Conservation (phyloP, 2,797 vertebrate species). For the Astyanax mexicanus region DNA sequence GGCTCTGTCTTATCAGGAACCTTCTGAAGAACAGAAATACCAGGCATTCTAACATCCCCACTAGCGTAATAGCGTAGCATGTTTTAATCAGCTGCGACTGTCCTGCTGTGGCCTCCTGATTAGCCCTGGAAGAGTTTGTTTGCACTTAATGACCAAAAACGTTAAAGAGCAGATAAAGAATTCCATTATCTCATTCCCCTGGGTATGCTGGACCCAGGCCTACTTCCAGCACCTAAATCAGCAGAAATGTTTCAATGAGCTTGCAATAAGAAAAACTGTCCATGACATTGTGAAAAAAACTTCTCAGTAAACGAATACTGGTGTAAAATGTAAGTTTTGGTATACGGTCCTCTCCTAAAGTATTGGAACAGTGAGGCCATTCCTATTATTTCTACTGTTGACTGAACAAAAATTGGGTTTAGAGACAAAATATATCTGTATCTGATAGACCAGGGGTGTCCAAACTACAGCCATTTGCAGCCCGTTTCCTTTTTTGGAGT, state of each 20-base stretch:
- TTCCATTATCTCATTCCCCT: conserved; percentile 37
- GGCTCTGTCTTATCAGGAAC: conserved; percentile 66
- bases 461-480: too few species aligned
- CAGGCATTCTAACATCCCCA: conserved; percentile 59
- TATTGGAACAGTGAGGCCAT: too few species aligned
- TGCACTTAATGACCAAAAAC: conserved; percentile 48
- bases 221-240: conserved; percentile 35
- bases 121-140: conserved; percentile 46
- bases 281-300: conserved; percentile 14
- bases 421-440: too few species aligned
- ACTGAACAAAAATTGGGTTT: too few species aligned
- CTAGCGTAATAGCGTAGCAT: conserved; percentile 56
- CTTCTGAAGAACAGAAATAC: conserved; percentile 69
- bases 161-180: conserved; percentile 33
- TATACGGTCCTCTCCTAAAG: too few species aligned
- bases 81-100: conserved; percentile 50
- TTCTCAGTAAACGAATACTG: not conserved
- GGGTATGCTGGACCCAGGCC: conserved; percentile 23
- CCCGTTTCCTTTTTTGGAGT: too few species aligned
- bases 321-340: not conserved
- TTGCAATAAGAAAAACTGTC: conserved; percentile 31
- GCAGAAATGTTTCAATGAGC: conserved; percentile 25
- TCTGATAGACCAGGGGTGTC: too few species aligned
- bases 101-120: conserved; percentile 50
- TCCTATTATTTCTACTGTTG: too few species aligned